Percentiles rank a stretch among this genome's conserved stretches.
Conservation (phyloP, 2,113 vertebrate genomes). For the Engraulis encrasicolus region DNA sequence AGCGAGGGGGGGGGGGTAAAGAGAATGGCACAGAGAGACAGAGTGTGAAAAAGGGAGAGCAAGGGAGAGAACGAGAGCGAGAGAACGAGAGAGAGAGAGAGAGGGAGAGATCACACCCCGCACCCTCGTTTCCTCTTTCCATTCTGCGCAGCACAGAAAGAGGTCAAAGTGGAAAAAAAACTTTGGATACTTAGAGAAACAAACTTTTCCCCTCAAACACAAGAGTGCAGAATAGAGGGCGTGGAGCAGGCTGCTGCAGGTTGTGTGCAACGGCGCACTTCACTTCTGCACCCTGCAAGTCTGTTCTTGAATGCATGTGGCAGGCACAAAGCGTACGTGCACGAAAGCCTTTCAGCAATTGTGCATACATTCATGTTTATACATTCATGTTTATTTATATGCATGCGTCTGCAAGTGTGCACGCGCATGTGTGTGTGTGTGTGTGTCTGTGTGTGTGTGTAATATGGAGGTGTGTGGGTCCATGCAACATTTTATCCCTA, state of each 20-base stretch:
- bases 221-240: neutral
- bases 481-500: too few relatives aligned
- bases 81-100: neutral
- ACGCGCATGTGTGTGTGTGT: neutral
- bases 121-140: neutral
- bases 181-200: neutral
- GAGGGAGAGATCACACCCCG: neutral
- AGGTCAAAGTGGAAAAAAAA: neutral
- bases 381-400: too few relatives aligned
- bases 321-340: too few relatives aligned
- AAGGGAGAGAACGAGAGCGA: neutral
- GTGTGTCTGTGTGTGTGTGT: slow-evolving; percentile 1
- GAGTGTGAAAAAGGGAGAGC: neutral
- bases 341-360: neutral
- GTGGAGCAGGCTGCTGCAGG: neutral
- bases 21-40: slow-evolving; percentile 32
- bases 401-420: too few relatives aligned
- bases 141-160: neutral
- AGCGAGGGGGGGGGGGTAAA: neutral
- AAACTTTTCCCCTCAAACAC: neutral
- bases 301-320: neutral
- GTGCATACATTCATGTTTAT: too few relatives aligned
- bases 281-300: neutral
- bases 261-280: too few relatives aligned
- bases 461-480: neutral